Evolutionary conservation across 1,140 invertebrate genomes (phyloP), one percentile per base, ranked within the genome.

Genomic region (Diorhabda carinulata): DNA sequence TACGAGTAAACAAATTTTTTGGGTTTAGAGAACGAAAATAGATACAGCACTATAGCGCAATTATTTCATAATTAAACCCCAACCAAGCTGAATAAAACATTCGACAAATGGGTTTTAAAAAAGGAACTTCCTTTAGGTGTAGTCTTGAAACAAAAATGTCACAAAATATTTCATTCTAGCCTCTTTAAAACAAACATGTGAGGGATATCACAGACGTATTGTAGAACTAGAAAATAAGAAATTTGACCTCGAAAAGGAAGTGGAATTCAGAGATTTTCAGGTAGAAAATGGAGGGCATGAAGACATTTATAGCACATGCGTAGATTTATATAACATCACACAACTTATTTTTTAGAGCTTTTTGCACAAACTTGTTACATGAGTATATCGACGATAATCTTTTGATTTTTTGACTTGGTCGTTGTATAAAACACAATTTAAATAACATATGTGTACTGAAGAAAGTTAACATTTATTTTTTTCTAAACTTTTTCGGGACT

Each of bases 241-340:
- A 87, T 98, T 96, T 87, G 96, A 98, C 88, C 88, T 96, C 86
- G 96, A 99, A 86, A 90, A 90, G 84, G 92, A 95, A 86, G 95
- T 98, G 83, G 88, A 91, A 83, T 91, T 89, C 84, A 97, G 95
- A 90, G 93, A 95, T 83, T 88, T 90, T 81, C 95, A 93, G 91
- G 91, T 93, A 86, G 75, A 78, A 73, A 44, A 57, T 59, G 65
- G 66, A 70, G 70, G 73, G 71, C 71, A 72, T 71, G 71, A 68
- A 45, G 40, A 64, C 43, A 56, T 52, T 52, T 61, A 67, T 56
- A 57, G 68, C 71, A 69, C 68, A 67, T 45, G 71, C 71, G 45
- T 70, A 69, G 67, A 65, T 44, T 41, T 65, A 62, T 57, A 68
- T 71, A 71, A 71, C 70, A 52, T 52, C 47, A 73, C 71, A 67